Evolutionary conservation across 2,797 vertebrate genomes (phyloP), one percentile per base, ranked within the genome.

Genomic region (Chelon labrosus): DNA sequence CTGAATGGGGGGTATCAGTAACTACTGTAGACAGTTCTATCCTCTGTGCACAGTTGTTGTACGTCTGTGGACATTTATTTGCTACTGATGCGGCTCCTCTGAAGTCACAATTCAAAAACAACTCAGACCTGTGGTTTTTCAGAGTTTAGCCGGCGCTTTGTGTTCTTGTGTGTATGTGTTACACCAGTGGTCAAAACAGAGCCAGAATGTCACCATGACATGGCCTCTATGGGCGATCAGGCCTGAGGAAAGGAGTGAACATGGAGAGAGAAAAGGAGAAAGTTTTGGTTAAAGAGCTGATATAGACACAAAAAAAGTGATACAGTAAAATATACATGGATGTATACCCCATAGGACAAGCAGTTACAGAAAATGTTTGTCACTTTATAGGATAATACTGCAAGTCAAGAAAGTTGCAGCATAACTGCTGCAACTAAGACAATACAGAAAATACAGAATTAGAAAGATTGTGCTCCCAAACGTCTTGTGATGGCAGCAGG

Each of bases 121-220:
- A 49, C 19, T 71, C 44, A 35, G 59, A 73, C 46, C 41, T 59
- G 20, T 19, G 49, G 19, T 62, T 74, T 71, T 62, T 66, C 17
- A 56, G 42, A 69, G 31, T 27, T 58, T 51, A 49, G 37, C 55
- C 35, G 50, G 37, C 5, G 42, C 49, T 69, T 25, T 75, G 61
- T 83, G 35, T 50, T 31, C 14, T 10, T 49, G 31, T 49, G 31
- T 57, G 41, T 20, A 16, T 47, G 9, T 76, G 52, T 35, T 66
- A 70, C 70, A 47, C 31, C 38, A 70, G 20, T 54, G 46, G 25
- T 75, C 44, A 70, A 66, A 82, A 58, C 22, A 74, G 57, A 61
- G 63, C 49, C 75, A 90, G 83, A 73, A 87, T 91, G 90, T 91
- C 88, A 89, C 75, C 54, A 8, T 88, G 90, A 92, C 91, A 88